These are phyloP conservation scores for Etheostoma nigrum DNA, from an alignment of 2,797 vertebrate species.

Conservation along the genomic window DNA sequence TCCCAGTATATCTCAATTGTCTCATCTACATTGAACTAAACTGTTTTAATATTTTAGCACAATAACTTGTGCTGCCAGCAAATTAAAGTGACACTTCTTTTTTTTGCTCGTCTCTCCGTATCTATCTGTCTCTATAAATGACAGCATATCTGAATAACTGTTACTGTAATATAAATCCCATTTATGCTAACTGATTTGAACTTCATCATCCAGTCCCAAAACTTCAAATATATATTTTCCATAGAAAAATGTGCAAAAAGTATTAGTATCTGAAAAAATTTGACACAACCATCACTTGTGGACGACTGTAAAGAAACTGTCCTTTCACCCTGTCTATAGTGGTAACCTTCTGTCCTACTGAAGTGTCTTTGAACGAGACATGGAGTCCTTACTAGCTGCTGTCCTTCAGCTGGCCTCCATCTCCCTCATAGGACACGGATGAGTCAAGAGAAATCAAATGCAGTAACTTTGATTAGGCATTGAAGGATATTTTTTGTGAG, in stretches of 20 bases:
- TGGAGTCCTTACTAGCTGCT: no score
- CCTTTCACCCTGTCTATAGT: no score
- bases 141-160: neutral
- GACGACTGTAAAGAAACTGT: no score
- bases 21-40: neutral
- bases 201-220: neutral
- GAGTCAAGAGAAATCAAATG: no score
- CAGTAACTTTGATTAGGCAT: no score
- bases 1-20: neutral
- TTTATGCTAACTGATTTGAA: neutral
- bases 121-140: neutral
- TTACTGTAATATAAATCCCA: neutral
- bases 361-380: neutral
- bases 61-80: neutral
- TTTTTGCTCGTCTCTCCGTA: neutral
- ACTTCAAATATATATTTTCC: neutral
- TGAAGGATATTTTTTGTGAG: no score
- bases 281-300: no score
- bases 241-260: no score
- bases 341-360: neutral
- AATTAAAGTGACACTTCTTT: neutral
- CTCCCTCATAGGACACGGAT: neutral
- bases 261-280: no score
- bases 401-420: neutral
- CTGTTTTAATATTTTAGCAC: constrained; percentile 2